Evolutionary conservation across 2,113 vertebrate species (phyloP).

Genomic region (Cheilinus undulatus): DNA sequence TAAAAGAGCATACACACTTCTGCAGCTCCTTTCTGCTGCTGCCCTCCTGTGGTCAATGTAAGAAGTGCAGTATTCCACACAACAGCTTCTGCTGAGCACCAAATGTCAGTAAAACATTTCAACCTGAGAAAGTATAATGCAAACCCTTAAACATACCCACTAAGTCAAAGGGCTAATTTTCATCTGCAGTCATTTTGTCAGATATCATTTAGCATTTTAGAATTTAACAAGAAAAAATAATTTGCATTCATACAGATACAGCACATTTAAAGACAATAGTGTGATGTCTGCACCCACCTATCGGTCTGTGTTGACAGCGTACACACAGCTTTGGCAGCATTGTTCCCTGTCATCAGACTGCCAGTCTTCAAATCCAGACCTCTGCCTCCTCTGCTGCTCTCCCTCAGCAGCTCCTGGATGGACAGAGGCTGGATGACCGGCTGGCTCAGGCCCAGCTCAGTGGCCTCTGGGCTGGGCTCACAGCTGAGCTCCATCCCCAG

Average conservation of each 20-base stretch:
- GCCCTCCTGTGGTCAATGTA: constrained; percentile 16
- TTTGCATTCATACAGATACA: too few relatives aligned
- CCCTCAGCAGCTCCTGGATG: constrained; percentile 93
- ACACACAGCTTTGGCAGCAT: constrained; percentile 91
- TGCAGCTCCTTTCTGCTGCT: neutral
- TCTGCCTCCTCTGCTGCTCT: constrained; percentile 84
- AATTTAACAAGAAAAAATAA: too few relatives aligned
- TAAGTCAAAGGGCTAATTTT: too few relatives aligned
- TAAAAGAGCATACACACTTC: neutral
- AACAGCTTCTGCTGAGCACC: neutral
- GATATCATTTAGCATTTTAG: too few relatives aligned
- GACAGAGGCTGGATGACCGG: constrained; percentile 90
- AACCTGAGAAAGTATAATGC: too few relatives aligned
- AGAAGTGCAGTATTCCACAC: neutral
- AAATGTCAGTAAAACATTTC: neutral
- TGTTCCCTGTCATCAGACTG: constrained; percentile 88
- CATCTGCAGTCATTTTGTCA: too few relatives aligned
- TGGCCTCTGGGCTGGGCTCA: constrained; percentile 75
- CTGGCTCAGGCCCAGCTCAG: constrained; percentile 84
- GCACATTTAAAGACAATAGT: too few relatives aligned
- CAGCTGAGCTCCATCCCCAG: constrained; percentile 77
- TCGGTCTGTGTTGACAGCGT: constrained; percentile 93
- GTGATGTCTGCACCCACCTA: constrained; percentile 71
- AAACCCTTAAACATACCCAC: too few relatives aligned
- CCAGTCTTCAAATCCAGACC: constrained; percentile 88